phyloP scores from a whole-genome alignment of 2,888 invertebrate genomes.

The Heliconius hortense region DNA sequence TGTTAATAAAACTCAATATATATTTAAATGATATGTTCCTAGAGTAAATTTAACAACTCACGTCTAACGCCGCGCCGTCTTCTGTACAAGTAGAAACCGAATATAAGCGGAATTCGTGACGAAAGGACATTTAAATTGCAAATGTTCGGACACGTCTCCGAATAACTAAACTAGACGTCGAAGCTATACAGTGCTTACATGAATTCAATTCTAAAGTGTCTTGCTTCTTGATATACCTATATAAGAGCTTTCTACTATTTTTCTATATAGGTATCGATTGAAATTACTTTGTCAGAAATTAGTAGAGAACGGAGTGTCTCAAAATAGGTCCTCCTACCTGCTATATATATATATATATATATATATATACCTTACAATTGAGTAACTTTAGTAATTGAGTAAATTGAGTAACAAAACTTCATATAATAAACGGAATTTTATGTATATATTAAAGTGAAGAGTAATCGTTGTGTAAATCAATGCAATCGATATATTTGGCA shows the following conservation, averaged over 20 bases:
- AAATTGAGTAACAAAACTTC: no score
- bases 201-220: conserved; percentile 8
- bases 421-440: no score
- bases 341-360: no score
- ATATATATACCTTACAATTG: no score
- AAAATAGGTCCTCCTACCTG: no score
- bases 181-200: conserved; percentile 8
- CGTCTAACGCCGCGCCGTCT: conserved; percentile 6
- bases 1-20: not conserved
- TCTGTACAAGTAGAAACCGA: not conserved
- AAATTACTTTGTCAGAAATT: no score
- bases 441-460: no score
- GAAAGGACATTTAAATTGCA: conserved; percentile 33
- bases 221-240: not conserved
- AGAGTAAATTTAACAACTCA: conserved; percentile 4
- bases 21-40: not conserved
- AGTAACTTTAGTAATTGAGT: no score
- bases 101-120: conserved; percentile 20
- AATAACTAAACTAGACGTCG: conserved; percentile 29
- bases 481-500: no score
- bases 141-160: conserved; percentile 30
- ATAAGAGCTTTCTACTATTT: not conserved
- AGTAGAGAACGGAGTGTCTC: no score
- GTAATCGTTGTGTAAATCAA: no score
- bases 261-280: no score